Conservation (phyloP, 2,797 vertebrate genomes). For the Thamnophis elegans region DNA sequence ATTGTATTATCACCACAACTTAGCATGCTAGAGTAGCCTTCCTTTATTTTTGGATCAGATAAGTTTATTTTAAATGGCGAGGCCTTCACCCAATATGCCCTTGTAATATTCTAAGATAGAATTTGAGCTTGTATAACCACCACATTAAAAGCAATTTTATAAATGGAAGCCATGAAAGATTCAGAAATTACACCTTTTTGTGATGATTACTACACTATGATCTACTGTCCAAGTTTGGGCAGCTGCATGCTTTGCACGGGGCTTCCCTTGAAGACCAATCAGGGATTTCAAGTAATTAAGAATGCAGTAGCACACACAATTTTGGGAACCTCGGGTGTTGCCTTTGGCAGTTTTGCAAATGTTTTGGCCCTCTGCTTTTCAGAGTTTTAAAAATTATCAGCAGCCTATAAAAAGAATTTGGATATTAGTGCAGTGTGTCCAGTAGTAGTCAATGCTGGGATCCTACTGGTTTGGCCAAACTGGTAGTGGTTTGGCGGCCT, state of each 20-base stretch:
- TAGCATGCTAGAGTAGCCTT: not conserved
- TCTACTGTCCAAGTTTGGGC: not conserved
- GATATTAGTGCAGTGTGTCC: too few species aligned
- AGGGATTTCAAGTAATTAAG: not conserved
- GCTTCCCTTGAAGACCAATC: not conserved
- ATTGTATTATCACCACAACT: not conserved
- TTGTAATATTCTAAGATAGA: not conserved
- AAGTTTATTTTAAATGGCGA: not conserved
- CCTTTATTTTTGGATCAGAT: not conserved
- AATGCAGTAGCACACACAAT: not conserved
- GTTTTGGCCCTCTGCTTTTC: too few species aligned
- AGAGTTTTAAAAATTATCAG: too few species aligned
- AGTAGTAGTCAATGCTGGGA: too few species aligned
- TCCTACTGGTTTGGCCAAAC: too few species aligned
- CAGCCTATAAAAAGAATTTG: too few species aligned
- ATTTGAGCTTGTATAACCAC: not conserved
- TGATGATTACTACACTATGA: not conserved
- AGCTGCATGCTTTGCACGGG: not conserved
- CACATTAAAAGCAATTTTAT: not conserved
- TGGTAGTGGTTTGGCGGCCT: too few species aligned
- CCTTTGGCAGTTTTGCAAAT: too few species aligned
- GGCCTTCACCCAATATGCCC: not conserved
- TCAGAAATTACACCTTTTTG: not conserved
- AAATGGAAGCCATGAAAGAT: not conserved
- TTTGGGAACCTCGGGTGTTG: too few species aligned